Percentiles rank a stretch among this genome's conserved stretches.
phyloP scores from a whole-genome alignment of 2,888 invertebrate genomes.

The Andrena trimmerana region DNA sequence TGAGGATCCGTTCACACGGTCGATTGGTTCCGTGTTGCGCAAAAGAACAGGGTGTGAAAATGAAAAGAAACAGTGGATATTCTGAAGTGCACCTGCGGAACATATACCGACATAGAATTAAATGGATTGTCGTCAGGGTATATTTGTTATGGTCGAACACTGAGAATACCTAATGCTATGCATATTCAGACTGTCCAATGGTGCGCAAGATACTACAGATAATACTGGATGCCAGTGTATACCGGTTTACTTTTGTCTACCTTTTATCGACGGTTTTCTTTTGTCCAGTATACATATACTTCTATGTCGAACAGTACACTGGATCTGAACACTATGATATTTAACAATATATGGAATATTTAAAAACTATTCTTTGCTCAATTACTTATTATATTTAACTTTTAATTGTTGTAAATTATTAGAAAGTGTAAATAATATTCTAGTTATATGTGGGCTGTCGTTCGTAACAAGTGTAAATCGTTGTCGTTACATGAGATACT shows the following conservation, averaged over 20 bases:
- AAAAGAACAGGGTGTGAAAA: conserved; percentile 32
- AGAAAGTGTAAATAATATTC: no score
- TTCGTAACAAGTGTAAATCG: no score
- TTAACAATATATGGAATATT: no score
- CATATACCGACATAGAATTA: conserved; percentile 68
- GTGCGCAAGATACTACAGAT: conserved; percentile 73
- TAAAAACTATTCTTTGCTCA: no score
- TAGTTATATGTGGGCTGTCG: no score
- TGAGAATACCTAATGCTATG: conserved; percentile 46
- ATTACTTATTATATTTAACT: no score
- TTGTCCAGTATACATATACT: no score
- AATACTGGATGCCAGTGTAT: conserved; percentile 57
- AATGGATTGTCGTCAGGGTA: conserved; percentile 71
- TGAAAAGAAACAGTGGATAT: conserved; percentile 23
- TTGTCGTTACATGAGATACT: no score
- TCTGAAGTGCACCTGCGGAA: conserved; percentile 75
- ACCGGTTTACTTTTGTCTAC: conserved; percentile 69
- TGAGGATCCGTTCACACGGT: conserved; percentile 73
- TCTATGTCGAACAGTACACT: no score
- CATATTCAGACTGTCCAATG: conserved; percentile 71
- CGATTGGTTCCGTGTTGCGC: conserved; percentile 63
- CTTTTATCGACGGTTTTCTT: background rate
- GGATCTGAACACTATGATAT: no score
- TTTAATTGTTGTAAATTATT: no score
- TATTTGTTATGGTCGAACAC: conserved; percentile 63